Conservation (phyloP, 2,797 vertebrate genomes). For the Morelia viridis region DNA sequence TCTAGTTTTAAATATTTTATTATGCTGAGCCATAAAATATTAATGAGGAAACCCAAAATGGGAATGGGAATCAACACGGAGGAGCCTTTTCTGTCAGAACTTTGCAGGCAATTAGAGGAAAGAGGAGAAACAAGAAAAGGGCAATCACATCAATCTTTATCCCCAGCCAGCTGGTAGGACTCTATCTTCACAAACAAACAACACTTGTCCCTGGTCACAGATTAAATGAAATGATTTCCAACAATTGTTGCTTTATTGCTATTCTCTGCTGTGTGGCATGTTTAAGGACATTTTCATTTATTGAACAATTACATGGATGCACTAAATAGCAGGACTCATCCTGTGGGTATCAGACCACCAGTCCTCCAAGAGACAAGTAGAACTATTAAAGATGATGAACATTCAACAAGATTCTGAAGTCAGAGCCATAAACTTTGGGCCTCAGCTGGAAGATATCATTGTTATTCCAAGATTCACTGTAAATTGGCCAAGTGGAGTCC, state of each 20-base stretch:
- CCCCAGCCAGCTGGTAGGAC: constrained; percentile 33
- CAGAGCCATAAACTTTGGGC: background rate
- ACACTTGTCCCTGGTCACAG: background rate
- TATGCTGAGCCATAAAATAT: constrained; percentile 72
- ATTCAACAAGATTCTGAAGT: too few relatives aligned
- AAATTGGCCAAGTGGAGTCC: background rate
- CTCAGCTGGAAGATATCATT: background rate
- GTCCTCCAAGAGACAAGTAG: background rate
- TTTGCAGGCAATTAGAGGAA: constrained; percentile 31
- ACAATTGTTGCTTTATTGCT: constrained; percentile 33
- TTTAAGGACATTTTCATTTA: background rate
- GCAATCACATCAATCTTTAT: background rate
- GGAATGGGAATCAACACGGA: constrained; percentile 53
- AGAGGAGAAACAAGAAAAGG: background rate
- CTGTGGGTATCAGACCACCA: background rate
- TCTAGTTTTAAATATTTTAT: constrained; percentile 79
- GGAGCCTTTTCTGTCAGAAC: constrained; percentile 35
- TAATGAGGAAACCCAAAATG: constrained; percentile 70
- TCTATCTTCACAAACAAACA: constrained; percentile 41
- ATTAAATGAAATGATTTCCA: constrained; percentile 2
- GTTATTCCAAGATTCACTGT: background rate
- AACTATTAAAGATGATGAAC: background rate
- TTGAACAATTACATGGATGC: background rate
- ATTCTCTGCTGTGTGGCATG: background rate
- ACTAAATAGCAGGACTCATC: background rate